Conservation (phyloP, 1,140 invertebrate genomes). For the Camponotus floridanus region DNA sequence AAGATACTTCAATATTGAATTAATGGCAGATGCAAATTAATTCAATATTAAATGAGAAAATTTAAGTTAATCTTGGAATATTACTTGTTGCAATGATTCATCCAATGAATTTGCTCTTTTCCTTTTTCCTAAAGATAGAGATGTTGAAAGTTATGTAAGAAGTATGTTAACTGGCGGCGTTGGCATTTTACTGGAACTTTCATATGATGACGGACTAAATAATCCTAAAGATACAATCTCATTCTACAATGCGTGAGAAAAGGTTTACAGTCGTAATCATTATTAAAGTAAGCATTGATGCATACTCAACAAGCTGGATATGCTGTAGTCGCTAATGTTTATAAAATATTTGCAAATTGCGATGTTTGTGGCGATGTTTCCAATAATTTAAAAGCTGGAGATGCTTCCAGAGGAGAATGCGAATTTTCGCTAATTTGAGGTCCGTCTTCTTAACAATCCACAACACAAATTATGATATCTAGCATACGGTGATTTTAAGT, state of each 20-base stretch:
- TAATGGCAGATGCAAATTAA: background rate
- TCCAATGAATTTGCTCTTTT: slow-evolving; percentile 87
- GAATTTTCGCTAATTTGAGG: too few species aligned
- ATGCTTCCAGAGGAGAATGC: too few species aligned
- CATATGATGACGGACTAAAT: slow-evolving; percentile 81
- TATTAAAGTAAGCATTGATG: background rate
- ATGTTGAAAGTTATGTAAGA: too few species aligned
- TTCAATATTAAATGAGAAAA: background rate
- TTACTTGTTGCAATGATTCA: slow-evolving; percentile 87
- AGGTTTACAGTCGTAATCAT: background rate
- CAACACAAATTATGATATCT: too few species aligned
- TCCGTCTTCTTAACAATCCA: too few species aligned
- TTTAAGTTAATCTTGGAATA: background rate
- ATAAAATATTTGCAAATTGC: slow-evolving; percentile 76
- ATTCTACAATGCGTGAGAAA: background rate
- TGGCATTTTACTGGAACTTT: slow-evolving; percentile 85
- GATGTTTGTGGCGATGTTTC: slow-evolving; percentile 84
- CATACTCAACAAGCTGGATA: slow-evolving; percentile 82
- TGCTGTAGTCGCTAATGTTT: slow-evolving; percentile 82
- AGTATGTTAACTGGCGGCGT: slow-evolving; percentile 85
- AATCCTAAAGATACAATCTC: slow-evolving; percentile 80
- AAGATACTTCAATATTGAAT: background rate
- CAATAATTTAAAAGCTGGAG: too few species aligned
- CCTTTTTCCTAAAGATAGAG: too few species aligned
- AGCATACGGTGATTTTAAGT: slow-evolving; percentile 95